phyloP scores from a whole-genome alignment of 35 echinoderm and acorn worm species.

The Heliocidaris tuberculata region DNA sequence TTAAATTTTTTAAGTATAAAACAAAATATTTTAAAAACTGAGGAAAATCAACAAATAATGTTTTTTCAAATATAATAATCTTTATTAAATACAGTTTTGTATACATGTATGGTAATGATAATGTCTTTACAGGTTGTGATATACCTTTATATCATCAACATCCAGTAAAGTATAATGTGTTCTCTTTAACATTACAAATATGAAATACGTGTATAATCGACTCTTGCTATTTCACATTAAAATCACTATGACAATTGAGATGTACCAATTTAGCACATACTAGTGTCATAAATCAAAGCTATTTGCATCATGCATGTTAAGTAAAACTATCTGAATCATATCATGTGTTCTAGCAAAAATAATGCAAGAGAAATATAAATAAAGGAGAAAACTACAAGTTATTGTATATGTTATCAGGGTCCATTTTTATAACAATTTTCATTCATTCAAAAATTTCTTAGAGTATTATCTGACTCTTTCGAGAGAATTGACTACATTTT shows the following conservation, averaged over 20 bases:
- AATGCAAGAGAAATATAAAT: background rate
- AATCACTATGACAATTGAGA: background rate
- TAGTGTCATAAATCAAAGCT: no score
- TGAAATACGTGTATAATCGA: background rate
- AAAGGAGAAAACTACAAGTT: background rate
- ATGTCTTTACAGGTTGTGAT: background rate
- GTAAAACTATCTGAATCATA: background rate
- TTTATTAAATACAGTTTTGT: background rate
- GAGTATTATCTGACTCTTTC: no score
- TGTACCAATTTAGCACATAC: background rate
- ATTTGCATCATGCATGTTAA: background rate
- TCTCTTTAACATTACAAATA: background rate
- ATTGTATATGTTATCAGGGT: no score
- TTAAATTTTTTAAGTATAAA: no score
- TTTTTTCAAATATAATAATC: slow-evolving; percentile 1
- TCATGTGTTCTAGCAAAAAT: background rate
- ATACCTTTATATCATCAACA: background rate
- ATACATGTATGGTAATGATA: background rate
- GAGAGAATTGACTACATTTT: no score
- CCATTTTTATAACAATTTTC: no score
- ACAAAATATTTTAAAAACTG: no score
- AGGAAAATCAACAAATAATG: no score
- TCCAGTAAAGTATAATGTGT: no score
- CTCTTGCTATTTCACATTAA: no score
- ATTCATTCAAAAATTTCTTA: no score